Evolutionary conservation across 1,140 invertebrate genomes (phyloP), one percentile per base, ranked within the genome.

Genomic region (Cotesia glomerata): DNA sequence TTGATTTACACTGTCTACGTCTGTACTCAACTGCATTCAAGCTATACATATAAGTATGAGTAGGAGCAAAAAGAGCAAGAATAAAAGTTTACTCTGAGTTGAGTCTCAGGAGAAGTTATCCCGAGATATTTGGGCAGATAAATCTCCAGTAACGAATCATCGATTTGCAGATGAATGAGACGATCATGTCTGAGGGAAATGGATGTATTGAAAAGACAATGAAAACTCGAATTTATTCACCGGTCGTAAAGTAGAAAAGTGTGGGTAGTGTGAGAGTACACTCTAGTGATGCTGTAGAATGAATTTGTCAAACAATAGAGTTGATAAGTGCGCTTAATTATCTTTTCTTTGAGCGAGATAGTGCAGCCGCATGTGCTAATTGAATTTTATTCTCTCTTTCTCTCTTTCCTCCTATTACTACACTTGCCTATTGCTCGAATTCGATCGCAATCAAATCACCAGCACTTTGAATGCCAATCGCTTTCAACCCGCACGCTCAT

Each of bases 261-360:
- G 7, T 18, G 4, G 5, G n/a, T 5, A 54, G 16, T 14, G 13
- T 54, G 2, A 5, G 13, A 11, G 5, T 16, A 54, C 13, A 54
- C 13, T 5, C 14, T 59, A 18, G 16, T 18, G 16, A 61, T 26
- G 32, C 26, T 36, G n/a, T 34, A 9, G 4, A 26, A 65, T 45
- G 36, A 36, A 39, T 65, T 49, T 65, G 11, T 65, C 39, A 49
- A 65, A 45, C 63, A 36, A 65, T 65, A 49, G 34, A 13, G n/a
- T 11, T 65, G 63, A 32, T 74, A 76, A 76, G 75, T 76, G 68
- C 70, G 71, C 75, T 65, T 72, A 76, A 76, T 76, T 75, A 72
- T 70, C 62, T 35, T 76, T 75, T 72, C 70, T 76, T 76, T 71
- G 74, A 18, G 39, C 49, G 11, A 5, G 18, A 9, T 32, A 58